A percentile compares a stretch with the other conserved stretches of the same genome.
Evolutionary conservation across 2,888 invertebrate species (phyloP).

Genomic region (Epirrhoe tristata): DNA sequence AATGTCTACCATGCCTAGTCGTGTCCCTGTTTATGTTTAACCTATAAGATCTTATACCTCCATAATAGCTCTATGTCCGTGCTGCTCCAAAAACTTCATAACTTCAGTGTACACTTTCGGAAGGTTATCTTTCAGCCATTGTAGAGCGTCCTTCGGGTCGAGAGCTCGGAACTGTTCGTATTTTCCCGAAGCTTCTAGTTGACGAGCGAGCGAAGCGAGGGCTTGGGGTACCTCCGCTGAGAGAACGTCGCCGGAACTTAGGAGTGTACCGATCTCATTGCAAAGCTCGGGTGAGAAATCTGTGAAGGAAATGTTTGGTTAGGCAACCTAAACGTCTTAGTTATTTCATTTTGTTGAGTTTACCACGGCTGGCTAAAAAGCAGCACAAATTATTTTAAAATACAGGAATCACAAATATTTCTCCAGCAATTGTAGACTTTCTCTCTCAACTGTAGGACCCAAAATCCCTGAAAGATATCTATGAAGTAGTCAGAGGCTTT

Average conservation of each 20-base stretch:
- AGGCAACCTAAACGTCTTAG: too few species aligned
- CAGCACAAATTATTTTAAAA: too few species aligned
- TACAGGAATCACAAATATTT: too few species aligned
- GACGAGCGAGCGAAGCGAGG: conserved; percentile 72
- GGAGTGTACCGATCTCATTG: conserved; percentile 88
- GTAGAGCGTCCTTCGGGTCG: conserved; percentile 76
- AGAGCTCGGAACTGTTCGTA: conserved; percentile 78
- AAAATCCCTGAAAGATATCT: too few species aligned
- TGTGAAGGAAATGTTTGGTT: too few species aligned
- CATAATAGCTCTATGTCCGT: conserved; percentile 89
- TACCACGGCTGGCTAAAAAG: too few species aligned
- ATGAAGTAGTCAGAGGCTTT: too few species aligned
- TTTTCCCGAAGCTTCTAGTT: conserved; percentile 72
- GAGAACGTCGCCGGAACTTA: conserved; percentile 89
- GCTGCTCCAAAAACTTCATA: conserved; percentile 86
- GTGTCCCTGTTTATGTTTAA: too few species aligned
- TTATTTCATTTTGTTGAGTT: too few species aligned
- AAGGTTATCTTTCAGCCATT: conserved; percentile 86
- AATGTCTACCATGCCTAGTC: too few species aligned
- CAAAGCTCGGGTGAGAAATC: conserved; percentile 88
- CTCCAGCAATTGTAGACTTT: too few species aligned
- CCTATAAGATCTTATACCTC: conserved; percentile 73
- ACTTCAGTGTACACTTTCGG: conserved; percentile 78
- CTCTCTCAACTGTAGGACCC: too few species aligned
- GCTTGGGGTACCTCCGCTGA: conserved; percentile 90